Evolutionary conservation across 2,113 vertebrate genomes (phyloP).

Genomic region (Piaya cayana): DNA sequence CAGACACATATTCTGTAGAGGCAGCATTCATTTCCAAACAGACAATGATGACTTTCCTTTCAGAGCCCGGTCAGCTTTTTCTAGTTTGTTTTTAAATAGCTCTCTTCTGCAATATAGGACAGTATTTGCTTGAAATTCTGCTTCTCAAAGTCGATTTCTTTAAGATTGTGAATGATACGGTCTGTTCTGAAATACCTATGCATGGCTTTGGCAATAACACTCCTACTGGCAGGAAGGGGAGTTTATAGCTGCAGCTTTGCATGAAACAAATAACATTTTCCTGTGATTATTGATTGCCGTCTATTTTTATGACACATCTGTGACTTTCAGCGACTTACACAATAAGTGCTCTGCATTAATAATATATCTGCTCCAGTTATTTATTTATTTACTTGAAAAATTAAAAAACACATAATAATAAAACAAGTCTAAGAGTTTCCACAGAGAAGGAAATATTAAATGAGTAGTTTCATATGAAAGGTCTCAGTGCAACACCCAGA

Average conservation of each 20-base stretch:
- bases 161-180: neutral
- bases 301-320: conserved; percentile 35
- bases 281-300: conserved; percentile 54
- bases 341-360: conserved; percentile 8
- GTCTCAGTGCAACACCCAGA: neutral
- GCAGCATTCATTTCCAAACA: neutral
- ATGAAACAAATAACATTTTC: conserved; percentile 54
- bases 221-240: neutral
- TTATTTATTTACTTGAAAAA: conserved; percentile 42
- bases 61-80: neutral
- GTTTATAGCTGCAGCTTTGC: conserved; percentile 33
- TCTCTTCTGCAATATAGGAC: neutral
- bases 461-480: neutral
- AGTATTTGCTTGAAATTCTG: neutral
- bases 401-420: conserved; percentile 17
- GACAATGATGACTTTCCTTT: neutral
- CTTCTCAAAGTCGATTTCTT: conserved; percentile 10
- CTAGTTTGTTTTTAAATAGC: conserved; percentile 15
- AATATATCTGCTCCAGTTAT: neutral
- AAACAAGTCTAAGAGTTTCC: neutral
- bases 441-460: conserved; percentile 23
- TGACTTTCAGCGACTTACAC: conserved; percentile 23
- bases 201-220: neutral
- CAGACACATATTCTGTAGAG: neutral
- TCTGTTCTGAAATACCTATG: neutral